phyloP scores from a whole-genome alignment of 2,797 vertebrate genomes.

The Sebastes matsubarae region DNA sequence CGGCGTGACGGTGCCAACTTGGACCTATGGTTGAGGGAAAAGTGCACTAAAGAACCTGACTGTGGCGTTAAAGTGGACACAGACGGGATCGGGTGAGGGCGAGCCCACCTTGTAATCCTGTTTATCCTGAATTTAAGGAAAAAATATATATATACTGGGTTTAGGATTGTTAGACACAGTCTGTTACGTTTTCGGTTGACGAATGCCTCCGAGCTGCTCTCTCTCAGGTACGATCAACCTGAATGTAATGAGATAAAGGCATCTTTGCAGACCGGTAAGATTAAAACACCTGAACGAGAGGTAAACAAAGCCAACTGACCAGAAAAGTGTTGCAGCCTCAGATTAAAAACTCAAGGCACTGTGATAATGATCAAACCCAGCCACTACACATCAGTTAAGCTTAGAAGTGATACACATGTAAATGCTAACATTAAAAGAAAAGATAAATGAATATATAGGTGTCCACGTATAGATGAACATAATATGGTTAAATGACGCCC shows the following conservation, averaged over 20 bases:
- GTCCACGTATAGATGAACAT: conserved; percentile 66
- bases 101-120: conserved; percentile 19
- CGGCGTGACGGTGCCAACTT: conserved; percentile 53
- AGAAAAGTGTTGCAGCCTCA: conserved; percentile 36
- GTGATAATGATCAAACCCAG: conserved; percentile 61
- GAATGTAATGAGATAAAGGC: conserved; percentile 55
- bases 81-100: conserved; percentile 34
- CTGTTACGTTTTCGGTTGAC: conserved; percentile 21
- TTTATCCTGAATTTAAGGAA: conserved; percentile 50
- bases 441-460: conserved; percentile 71
- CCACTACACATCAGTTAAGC: conserved; percentile 67
- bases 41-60: conserved; percentile 71
- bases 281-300: conserved; percentile 56
- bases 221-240: conserved; percentile 61
- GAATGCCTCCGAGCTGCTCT: conserved; percentile 60
- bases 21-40: conserved; percentile 63
- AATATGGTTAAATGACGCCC: conserved; percentile 70
- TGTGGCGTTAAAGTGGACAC: conserved; percentile 33
- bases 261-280: conserved; percentile 49
- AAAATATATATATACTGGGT: conserved; percentile 6
- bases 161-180: conserved; percentile 23
- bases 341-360: conserved; percentile 73
- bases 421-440: conserved; percentile 65
- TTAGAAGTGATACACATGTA: conserved; percentile 66
- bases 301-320: conserved; percentile 65